Conservation (phyloP, 2,113 vertebrate genomes). For the Chaetura pelagica region DNA sequence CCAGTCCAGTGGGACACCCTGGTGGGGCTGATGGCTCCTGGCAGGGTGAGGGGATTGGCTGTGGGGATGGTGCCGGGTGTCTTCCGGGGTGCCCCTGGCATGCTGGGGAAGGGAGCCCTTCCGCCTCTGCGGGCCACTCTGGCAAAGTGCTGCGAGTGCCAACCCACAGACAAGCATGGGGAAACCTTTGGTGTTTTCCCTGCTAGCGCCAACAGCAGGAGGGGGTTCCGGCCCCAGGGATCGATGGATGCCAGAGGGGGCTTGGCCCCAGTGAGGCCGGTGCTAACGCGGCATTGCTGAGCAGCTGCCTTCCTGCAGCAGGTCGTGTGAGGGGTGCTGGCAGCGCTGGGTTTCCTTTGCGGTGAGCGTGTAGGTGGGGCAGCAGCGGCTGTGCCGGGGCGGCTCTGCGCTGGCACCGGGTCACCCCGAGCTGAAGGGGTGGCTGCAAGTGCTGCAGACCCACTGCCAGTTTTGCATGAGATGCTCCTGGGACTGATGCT, state of each 20-base stretch:
- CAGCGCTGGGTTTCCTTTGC: not conserved
- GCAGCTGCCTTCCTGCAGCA: not conserved
- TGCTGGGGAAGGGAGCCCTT: not conserved
- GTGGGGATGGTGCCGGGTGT: fast-evolving
- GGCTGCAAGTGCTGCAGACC: not conserved
- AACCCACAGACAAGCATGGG: fast-evolving
- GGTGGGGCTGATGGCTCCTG: fast-evolving
- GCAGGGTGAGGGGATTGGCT: not conserved
- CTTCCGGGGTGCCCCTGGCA: fast-evolving
- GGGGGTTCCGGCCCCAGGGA: not conserved
- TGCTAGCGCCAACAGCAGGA: not conserved
- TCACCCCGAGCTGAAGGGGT: not conserved
- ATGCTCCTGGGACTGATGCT: fast-evolving
- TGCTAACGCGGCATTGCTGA: fast-evolving
- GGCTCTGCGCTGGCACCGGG: not conserved
- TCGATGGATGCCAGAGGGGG: fast-evolving
- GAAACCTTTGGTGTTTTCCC: fast-evolving
- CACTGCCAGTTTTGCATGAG: fast-evolving
- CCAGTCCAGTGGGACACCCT: fast-evolving
- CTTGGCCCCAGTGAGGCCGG: fast-evolving
- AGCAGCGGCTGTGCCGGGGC: not conserved
- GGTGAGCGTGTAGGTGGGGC: not conserved
- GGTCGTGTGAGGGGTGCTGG: not conserved
- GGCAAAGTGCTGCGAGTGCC: not conserved
- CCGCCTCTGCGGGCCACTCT: not conserved